Conservation (phyloP, 2,113 vertebrate species). For the Alouatta palliata region DNA sequence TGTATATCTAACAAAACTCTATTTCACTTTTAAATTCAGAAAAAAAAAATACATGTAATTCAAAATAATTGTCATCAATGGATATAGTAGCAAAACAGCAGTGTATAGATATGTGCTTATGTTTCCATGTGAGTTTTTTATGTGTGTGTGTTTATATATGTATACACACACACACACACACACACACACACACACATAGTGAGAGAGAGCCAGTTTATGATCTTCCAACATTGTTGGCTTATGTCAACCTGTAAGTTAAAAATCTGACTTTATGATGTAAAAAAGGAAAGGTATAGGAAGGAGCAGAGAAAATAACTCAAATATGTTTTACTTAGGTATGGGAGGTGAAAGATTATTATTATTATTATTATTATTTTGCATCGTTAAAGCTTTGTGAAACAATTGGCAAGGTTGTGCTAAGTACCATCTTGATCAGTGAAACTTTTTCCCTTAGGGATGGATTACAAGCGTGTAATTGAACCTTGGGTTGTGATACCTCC, state of each 20-base stretch:
- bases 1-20: background rate
- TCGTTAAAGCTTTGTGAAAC: background rate
- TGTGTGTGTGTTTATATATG: too few relatives aligned
- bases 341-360: background rate
- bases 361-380: background rate
- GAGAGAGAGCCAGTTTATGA: background rate
- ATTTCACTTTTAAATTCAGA: background rate
- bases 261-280: background rate
- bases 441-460: background rate
- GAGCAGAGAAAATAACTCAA: background rate
- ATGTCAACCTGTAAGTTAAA: background rate
- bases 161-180: background rate
- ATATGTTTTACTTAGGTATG: background rate
- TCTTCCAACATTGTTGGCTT: background rate
- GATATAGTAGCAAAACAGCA: background rate
- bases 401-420: background rate
- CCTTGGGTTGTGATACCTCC: background rate
- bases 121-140: background rate
- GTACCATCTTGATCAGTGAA: background rate
- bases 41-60: background rate
- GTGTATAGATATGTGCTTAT: background rate
- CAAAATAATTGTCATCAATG: background rate
- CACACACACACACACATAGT: background rate
- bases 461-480: background rate
- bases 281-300: background rate